Conservation (phyloP, 2,797 vertebrate genomes). For the Hypotaenidia philippensis region DNA sequence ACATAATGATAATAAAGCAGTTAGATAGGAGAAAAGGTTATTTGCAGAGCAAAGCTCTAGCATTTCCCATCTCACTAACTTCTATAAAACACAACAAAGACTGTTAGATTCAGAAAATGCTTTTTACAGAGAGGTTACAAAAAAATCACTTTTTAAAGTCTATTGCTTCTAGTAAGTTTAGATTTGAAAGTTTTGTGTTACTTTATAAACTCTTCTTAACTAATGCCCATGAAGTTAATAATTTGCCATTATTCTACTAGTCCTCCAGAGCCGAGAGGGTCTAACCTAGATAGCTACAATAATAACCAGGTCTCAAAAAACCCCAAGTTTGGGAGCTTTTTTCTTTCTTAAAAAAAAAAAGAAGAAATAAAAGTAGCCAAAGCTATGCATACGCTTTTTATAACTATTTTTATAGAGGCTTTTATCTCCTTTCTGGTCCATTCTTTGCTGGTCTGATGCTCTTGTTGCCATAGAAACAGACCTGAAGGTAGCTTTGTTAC, state of each 20-base stretch:
- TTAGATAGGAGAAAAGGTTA: background rate
- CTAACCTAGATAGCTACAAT: background rate
- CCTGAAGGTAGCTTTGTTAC: constrained; percentile 73
- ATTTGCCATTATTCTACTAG: background rate
- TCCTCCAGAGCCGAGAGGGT: background rate
- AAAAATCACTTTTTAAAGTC: background rate
- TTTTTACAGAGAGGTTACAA: background rate
- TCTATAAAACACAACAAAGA: background rate
- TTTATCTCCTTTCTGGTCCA: constrained; percentile 61
- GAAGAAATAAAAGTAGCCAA: background rate
- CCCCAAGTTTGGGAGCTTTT: background rate
- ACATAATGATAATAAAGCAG: background rate
- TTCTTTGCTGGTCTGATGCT: constrained; percentile 77
- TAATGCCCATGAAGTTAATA: background rate
- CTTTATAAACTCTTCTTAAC: background rate
- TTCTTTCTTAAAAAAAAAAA: background rate
- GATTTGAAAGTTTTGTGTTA: background rate
- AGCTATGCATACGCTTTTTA: constrained; percentile 19
- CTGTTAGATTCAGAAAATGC: background rate
- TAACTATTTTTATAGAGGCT: constrained; percentile 60
- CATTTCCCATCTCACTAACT: background rate
- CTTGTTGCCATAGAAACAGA: constrained; percentile 80
- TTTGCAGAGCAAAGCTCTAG: background rate
- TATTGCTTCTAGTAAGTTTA: background rate
- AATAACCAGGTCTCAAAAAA: background rate